Base-by-base conservation (phyloP, 1,140 invertebrate species). In the Probaryconus sp. region DNA sequence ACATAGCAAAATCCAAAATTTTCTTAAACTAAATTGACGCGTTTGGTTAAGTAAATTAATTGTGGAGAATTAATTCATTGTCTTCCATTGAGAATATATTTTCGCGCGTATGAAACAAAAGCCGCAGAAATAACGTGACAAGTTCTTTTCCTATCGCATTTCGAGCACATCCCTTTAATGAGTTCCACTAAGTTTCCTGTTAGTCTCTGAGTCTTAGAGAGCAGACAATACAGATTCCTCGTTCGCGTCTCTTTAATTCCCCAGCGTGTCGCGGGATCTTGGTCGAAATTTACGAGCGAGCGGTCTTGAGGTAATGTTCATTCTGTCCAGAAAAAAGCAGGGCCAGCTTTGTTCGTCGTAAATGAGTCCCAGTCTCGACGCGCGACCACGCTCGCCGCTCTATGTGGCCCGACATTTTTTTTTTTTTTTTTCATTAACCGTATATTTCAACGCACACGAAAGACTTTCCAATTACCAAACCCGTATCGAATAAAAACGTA, bases 241-340 rank as follows among this genome's bases (percentile, higher is more conserved):
- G 64, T 69, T 69, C 63, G 58, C 58, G 47, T 65, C 56, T 68
- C 72, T 75, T 69, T 69, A 75, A 75, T 75, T 76, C 60, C 55
- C 31, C 35, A 42, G 53, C 61, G 64, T 51, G 73, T 76, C 67
- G 61, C 65, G 43, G 60, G 51, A 68, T 74, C 56, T 40, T 21
- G 50, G 26, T 63, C 37, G 58, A 69, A 70, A 70, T 76, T 76
- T 76, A 76, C 60, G 73, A 76, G 26, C 71, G 30, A 56, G 30
- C 42, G 67, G 51, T 68, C 51, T 48, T 53, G 33, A 20, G 58
- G 56, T 74, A 64, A 74, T 64, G 71, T 64, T 68, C 68, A 51
- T 63, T 58, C 37, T 40, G 38, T 60, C 56, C 35, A 50, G 61
- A 61, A 76, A 65, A 67, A 70, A 67, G 65, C 56, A 43, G 63